Evolutionary conservation across 2,888 invertebrate species (phyloP).

Genomic region (Phragmatobia fuliginosa): DNA sequence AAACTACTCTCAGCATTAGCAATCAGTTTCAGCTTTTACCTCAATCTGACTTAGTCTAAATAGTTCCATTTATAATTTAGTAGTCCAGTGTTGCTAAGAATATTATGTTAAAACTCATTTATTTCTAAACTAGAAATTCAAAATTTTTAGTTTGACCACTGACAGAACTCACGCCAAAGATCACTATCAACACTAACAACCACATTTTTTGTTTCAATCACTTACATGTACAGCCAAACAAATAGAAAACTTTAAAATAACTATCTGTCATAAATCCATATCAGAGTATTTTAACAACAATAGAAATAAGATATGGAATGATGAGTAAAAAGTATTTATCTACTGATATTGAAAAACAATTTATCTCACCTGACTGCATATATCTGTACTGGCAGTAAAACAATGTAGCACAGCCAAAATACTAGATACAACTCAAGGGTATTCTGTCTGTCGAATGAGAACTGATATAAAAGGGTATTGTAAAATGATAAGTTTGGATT

Average conservation of each 20-base stretch:
- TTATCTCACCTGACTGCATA: slow-evolving; percentile 91
- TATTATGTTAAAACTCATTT: background rate
- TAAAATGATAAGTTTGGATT: slow-evolving; percentile 95
- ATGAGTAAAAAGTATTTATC: background rate
- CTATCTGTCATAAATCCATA: background rate
- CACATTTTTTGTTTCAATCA: background rate
- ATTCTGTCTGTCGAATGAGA: slow-evolving; percentile 98
- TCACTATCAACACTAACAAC: too few species aligned
- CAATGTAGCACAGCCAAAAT: slow-evolving; percentile 94
- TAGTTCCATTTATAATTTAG: too few species aligned
- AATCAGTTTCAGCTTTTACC: too few species aligned
- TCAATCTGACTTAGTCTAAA: too few species aligned
- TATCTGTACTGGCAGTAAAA: slow-evolving; percentile 95
- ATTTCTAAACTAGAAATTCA: background rate
- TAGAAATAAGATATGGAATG: slow-evolving; percentile 4
- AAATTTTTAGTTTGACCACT: background rate
- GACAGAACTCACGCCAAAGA: background rate
- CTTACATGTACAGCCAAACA: background rate
- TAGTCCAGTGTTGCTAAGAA: too few species aligned
- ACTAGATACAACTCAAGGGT: slow-evolving; percentile 96
- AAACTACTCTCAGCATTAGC: too few species aligned
- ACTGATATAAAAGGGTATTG: slow-evolving; percentile 96
- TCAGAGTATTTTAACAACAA: background rate
- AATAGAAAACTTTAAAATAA: background rate
- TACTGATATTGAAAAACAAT: slow-evolving; percentile 4